Conservation (phyloP, 2,888 invertebrate genomes). For the Saturnia japonica region DNA sequence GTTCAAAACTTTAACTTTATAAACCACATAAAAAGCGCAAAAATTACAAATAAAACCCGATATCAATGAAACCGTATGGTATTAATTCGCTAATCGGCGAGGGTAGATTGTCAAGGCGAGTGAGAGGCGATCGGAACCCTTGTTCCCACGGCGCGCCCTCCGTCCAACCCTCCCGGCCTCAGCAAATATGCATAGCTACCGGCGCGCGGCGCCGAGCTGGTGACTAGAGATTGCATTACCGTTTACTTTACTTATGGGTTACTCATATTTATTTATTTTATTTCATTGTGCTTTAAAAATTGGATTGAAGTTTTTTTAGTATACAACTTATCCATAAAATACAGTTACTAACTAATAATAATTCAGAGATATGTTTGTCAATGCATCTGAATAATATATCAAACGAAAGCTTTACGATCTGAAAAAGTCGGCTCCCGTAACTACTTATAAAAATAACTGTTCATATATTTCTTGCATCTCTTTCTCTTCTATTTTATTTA, state of each 20-base stretch:
- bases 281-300: background rate
- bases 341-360: too few species aligned
- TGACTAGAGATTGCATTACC: slow-evolving; percentile 2
- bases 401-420: background rate
- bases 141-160: slow-evolving; percentile 38
- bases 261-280: background rate
- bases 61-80: slow-evolving; percentile 17
- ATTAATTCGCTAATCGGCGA: slow-evolving; percentile 26
- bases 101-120: slow-evolving; percentile 26
- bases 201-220: too few species aligned
- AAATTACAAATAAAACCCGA: background rate
- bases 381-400: background rate
- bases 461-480: too few species aligned
- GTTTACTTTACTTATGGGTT: background rate
- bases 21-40: background rate
- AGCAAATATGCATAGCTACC: slow-evolving; percentile 18
- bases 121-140: slow-evolving; percentile 29
- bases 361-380: too few species aligned
- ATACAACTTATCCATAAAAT: background rate
- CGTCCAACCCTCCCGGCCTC: slow-evolving; percentile 18
- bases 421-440: background rate
- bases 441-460: background rate
- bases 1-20: too few species aligned
- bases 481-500: background rate
- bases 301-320: background rate